These are phyloP conservation scores for Poeciliopsis presidionis DNA, from an alignment of 2,797 vertebrate genomes.

Conservation along the genomic window DNA sequence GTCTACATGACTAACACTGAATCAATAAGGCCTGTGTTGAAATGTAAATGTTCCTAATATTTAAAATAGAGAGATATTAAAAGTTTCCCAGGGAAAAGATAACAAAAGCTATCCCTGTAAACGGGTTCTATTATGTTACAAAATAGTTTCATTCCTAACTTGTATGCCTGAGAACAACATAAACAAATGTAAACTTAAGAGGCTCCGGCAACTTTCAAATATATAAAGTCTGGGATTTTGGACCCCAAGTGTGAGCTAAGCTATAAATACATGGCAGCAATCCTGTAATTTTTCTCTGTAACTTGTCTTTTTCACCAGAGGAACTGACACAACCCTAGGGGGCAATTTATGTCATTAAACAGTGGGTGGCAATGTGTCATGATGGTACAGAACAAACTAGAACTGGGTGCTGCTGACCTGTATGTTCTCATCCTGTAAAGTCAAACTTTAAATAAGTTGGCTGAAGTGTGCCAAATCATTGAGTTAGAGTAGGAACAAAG, in stretches of 20 bases:
- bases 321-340: conserved; percentile 40
- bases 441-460: conserved; percentile 36
- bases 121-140: conserved; percentile 18
- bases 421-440: conserved; percentile 53
- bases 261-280: conserved; percentile 66
- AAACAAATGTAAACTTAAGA: conserved; percentile 23
- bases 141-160: conserved; percentile 9
- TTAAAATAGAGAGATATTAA: not conserved
- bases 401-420: conserved; percentile 25
- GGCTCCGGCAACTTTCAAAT: conserved; percentile 5
- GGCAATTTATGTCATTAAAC: conserved; percentile 40
- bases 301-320: conserved; percentile 42
- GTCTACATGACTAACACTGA: conserved; percentile 56
- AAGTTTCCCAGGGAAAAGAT: conserved; percentile 27
- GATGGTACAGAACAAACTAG: conserved; percentile 22
- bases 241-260: conserved; percentile 46
- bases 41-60: conserved; percentile 27
- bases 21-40: conserved; percentile 46
- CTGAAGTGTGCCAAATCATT: conserved; percentile 48
- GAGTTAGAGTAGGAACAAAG: conserved; percentile 30
- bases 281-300: conserved; percentile 61
- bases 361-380: conserved; percentile 29
- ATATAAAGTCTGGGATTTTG: conserved; percentile 56
- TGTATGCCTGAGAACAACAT: conserved; percentile 8
- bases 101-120: conserved; percentile 10